Evolutionary conservation across 1,140 invertebrate species (phyloP), one percentile per base, ranked within the genome.

Genomic region (Drosophila nigromelanica): DNA sequence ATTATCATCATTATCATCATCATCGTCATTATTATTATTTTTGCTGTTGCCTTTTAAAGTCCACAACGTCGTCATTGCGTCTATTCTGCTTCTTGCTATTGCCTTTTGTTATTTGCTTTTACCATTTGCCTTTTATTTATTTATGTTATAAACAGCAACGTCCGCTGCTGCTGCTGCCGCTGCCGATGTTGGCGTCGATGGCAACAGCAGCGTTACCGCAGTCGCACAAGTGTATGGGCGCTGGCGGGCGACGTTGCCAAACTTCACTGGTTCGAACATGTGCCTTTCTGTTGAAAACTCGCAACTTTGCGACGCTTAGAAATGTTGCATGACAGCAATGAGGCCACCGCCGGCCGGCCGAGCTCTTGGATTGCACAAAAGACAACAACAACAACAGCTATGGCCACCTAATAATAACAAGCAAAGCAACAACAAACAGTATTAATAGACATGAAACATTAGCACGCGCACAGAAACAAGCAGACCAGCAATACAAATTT

Each of bases 371-470:
- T 77, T 80, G 78, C 73, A 73, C 60, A 60, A 64, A 72, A 75
- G 35, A 42, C 47, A 80, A 62, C 47, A 74, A 51, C 40, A 43
- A 55, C 59, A 74, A 64, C 35, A 60, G n/a, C 54, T 62, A 24
- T 21, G 21, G 30, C 33, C 15, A 15, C 33, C 51, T 78, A 78
- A 75, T 64, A 80, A 79, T 58, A 80, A 72, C 72, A 76, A 55
- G 50, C 43, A 64, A 37, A 48, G 14, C 51, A 61, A 52, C 60
- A 76, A 72, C 70, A 78, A 63, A 77, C 66, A 71, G 74, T 81
- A 87, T 81, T 86, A 86, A 80, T 87, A 78, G 81, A 78, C 69
- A 68, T 54, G 66, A 76, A 85, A 68, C 52, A 73, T 73, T 66
- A 80, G 59, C 60, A 59, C 63, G 58, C 62, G 18, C 71, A 73